Percentiles rank a stretch among this genome's conserved stretches.
These are phyloP conservation scores for Drosophila merina DNA, from an alignment of 2,888 invertebrate genomes.

Conservation along the genomic window DNA sequence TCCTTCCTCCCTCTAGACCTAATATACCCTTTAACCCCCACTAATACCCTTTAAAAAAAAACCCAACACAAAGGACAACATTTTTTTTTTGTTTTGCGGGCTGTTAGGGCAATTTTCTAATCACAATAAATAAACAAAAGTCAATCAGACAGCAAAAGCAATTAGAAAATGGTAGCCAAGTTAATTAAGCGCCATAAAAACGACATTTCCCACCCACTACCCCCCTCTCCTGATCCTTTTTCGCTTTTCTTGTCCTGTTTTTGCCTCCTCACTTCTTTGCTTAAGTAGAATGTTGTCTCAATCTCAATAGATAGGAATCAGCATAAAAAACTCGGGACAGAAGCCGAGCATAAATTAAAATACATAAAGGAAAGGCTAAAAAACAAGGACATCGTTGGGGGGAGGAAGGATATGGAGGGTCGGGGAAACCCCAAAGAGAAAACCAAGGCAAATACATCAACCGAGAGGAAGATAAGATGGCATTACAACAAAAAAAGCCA, in stretches of 20 bases:
- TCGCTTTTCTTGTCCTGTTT: constrained; percentile 16
- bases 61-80: not conserved
- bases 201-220: constrained; percentile 50
- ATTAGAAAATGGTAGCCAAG: constrained; percentile 75
- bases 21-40: constrained; percentile 10
- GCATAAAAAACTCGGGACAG: constrained; percentile 39
- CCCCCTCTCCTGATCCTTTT: constrained; percentile 9
- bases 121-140: constrained; percentile 55
- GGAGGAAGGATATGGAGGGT: not conserved
- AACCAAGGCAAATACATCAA: constrained; percentile 67
- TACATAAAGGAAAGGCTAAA: constrained; percentile 75
- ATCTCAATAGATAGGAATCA: constrained; percentile 77
- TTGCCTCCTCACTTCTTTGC: constrained; percentile 28
- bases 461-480: constrained; percentile 65
- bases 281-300: constrained; percentile 68
- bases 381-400: constrained; percentile 60
- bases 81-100: constrained; percentile 7
- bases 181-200: constrained; percentile 78
- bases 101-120: constrained; percentile 39
- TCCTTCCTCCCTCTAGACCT: too few relatives aligned
- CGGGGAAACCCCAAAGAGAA: constrained; percentile 19
- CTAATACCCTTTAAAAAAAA: constrained; percentile 10
- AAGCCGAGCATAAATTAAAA: constrained; percentile 73
- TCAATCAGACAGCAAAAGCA: constrained; percentile 68
- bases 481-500: constrained; percentile 64